Percentiles rank a stretch among this genome's conserved stretches.
phyloP scores from a whole-genome alignment of 2,113 vertebrate species.

The Seriola dumerili region DNA sequence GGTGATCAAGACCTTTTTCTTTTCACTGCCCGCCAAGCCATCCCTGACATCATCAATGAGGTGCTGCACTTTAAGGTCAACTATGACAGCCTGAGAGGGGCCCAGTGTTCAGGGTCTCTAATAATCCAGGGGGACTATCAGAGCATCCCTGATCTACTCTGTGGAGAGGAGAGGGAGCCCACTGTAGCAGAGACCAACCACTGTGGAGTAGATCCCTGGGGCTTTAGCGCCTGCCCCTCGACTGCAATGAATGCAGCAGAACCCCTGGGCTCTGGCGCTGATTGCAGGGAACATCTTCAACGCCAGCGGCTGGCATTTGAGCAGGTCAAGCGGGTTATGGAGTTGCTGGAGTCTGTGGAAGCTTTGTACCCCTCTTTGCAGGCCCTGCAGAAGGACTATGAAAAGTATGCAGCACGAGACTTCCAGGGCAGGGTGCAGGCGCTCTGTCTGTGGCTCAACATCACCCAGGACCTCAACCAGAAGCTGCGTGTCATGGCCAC shows the following conservation, averaged over 20 bases:
- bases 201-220: slow-evolving; percentile 74
- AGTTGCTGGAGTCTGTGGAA: slow-evolving; percentile 96
- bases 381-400: slow-evolving; percentile 96
- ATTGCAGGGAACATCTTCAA: slow-evolving; percentile 92
- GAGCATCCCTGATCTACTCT: slow-evolving; percentile 41
- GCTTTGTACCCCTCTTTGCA: slow-evolving; percentile 97
- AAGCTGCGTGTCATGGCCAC: slow-evolving; percentile 98
- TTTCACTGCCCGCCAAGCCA: slow-evolving; percentile 97
- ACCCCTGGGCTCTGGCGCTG: slow-evolving; percentile 81
- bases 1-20: slow-evolving; percentile 95
- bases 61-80: slow-evolving; percentile 97
- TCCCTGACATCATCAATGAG: slow-evolving; percentile 97
- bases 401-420: slow-evolving; percentile 95
- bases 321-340: slow-evolving; percentile 97
- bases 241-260: slow-evolving; percentile 75
- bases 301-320: slow-evolving; percentile 94
- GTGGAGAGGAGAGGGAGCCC: slow-evolving; percentile 70
- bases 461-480: slow-evolving; percentile 99
- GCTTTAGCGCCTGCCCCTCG: slow-evolving; percentile 72
- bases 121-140: slow-evolving; percentile 57
- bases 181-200: slow-evolving; percentile 82
- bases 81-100: slow-evolving; percentile 85
- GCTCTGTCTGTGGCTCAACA: slow-evolving; percentile 98
- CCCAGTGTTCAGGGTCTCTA: slow-evolving; percentile 75
- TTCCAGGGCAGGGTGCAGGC: slow-evolving; percentile 99